phyloP scores from a whole-genome alignment of 2,797 vertebrate species.

The Antrozous pallidus region DNA sequence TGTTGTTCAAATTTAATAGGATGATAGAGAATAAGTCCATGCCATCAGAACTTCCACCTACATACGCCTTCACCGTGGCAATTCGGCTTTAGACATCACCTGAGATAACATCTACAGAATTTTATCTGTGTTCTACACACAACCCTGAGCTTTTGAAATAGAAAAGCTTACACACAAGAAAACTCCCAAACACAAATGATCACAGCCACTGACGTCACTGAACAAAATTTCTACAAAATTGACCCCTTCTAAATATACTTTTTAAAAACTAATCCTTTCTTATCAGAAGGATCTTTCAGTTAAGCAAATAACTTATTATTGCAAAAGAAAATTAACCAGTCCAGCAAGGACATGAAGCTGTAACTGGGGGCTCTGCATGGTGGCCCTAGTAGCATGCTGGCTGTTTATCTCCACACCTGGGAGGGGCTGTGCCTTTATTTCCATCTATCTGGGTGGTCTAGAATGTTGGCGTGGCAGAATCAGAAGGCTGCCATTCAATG shows the following conservation, averaged over 20 bases:
- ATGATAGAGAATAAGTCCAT: not conserved
- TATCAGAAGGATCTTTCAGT: conserved; percentile 15
- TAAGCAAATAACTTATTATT: conserved; percentile 42
- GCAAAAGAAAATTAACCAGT: not conserved
- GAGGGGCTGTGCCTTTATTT: not conserved
- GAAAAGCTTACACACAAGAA: not conserved
- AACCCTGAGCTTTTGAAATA: not conserved
- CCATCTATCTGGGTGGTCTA: not conserved
- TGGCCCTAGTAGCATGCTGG: not conserved
- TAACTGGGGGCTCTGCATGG: not conserved
- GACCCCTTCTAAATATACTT: not conserved
- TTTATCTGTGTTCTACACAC: conserved; percentile 31
- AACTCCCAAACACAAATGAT: not conserved
- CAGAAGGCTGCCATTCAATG: not conserved
- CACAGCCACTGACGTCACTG: not conserved
- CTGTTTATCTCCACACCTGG: not conserved
- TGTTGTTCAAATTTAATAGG: conserved; percentile 49
- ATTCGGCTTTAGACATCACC: conserved; percentile 57
- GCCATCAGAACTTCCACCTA: conserved; percentile 51
- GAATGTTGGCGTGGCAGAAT: not conserved
- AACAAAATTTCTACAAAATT: not conserved
- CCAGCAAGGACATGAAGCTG: not conserved
- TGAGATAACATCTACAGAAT: conserved; percentile 18
- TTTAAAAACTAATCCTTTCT: not conserved
- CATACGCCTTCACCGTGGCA: conserved; percentile 50